These are phyloP conservation scores for Fregata magnificens DNA, from an alignment of 2,113 vertebrate species.

Conservation along the genomic window DNA sequence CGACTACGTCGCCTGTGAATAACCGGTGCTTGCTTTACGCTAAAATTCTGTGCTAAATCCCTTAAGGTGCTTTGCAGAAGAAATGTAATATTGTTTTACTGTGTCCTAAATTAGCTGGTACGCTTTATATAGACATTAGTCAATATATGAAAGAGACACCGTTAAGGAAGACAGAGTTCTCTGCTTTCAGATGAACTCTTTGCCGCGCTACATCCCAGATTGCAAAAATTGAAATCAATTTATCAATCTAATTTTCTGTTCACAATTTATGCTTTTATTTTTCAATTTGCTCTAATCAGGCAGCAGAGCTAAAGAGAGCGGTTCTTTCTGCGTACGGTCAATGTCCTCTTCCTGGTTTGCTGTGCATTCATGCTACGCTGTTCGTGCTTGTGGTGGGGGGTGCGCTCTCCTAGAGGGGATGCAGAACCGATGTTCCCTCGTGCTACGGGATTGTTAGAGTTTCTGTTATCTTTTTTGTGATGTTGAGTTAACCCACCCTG, in stretches of 20 bases:
- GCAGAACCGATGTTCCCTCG: rapidly evolving
- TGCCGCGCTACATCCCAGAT: background rate
- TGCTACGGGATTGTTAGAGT: background rate
- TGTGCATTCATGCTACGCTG: rapidly evolving
- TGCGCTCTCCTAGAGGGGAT: background rate
- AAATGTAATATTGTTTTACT: background rate
- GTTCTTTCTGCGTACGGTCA: rapidly evolving
- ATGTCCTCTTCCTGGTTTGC: rapidly evolving
- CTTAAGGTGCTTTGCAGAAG: background rate
- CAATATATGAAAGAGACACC: background rate
- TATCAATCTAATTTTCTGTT: background rate
- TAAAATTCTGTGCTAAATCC: background rate
- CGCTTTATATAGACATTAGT: background rate
- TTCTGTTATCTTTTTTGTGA: background rate
- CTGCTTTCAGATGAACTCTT: background rate
- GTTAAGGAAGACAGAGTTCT: background rate
- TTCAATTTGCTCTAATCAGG: background rate
- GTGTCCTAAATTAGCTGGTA: background rate
- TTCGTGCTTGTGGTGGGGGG: rapidly evolving
- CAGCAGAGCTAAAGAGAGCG: background rate
- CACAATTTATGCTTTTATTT: background rate
- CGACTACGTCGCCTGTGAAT: background rate
- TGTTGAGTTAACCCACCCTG: background rate
- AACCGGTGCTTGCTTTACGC: background rate
- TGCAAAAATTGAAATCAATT: background rate